Conservation (phyloP, 2,888 invertebrate genomes). For the Pristionchus entomophagus region DNA sequence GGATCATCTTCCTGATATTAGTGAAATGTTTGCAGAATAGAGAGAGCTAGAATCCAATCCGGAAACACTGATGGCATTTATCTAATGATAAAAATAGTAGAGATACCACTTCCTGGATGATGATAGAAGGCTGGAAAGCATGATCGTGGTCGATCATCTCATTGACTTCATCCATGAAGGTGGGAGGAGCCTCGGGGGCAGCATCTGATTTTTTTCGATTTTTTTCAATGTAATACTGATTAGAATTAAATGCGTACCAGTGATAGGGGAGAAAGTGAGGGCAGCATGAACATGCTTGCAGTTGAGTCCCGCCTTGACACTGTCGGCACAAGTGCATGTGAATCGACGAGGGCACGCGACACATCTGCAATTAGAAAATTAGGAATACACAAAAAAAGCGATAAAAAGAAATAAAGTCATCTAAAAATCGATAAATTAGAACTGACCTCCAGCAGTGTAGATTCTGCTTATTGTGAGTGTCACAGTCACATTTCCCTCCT, state of each 20-base stretch:
- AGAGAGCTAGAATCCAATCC: too few relatives aligned
- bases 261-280: too few relatives aligned
- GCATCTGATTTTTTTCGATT: too few relatives aligned
- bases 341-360: slow-evolving; percentile 4
- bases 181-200: too few relatives aligned
- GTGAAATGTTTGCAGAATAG: too few relatives aligned
- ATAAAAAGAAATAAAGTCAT: not conserved
- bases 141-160: too few relatives aligned
- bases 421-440: not conserved
- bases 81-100: not conserved
- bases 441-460: too few relatives aligned
- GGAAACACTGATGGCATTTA: too few relatives aligned
- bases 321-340: not conserved
- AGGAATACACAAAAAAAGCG: not conserved
- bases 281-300: too few relatives aligned
- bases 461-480: not conserved
- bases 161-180: too few relatives aligned
- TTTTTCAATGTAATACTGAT: too few relatives aligned
- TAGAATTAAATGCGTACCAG: too few relatives aligned
- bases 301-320: not conserved
- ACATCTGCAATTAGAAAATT: not conserved
- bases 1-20: not conserved
- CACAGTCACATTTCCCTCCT: not conserved
- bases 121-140: not conserved
- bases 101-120: not conserved